Evolutionary conservation across 35 echinoderm and acorn worm species (phyloP), one percentile per base, ranked within the genome.

Genomic region (Apostichopus parvimensis): DNA sequence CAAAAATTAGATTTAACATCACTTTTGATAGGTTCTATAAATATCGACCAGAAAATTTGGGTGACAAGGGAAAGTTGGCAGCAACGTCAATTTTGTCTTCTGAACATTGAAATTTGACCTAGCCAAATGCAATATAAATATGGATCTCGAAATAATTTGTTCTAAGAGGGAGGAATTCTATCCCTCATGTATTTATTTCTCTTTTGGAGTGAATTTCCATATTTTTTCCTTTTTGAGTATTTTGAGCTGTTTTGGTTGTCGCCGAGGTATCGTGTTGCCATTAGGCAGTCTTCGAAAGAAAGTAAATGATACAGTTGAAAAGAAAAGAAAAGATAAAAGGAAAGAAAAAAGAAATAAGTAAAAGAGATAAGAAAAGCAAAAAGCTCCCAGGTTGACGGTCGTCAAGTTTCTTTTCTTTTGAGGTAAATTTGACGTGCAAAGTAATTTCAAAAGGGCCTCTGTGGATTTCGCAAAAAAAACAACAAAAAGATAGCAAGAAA

Each of bases 81-180:
- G 71, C 14, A 75, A 18, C 21, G 71, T 75, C 71, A 75, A 22
- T 75, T 75, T 75, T 18, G 71, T 75, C 71, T 20, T 75, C n/a
- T n/a, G 71, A 75, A 75, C 71, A 75, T 75, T 75, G 71, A 75
- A 75, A 75, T 75, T 75, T 75, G 71, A 75, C 71, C 71, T 75
- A 75, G 14, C 71, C 71, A 75, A 75, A 75, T 75, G 71, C 71
- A 75, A 75, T 75, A 18, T 75, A 20, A 75, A 75, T 22, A 75
- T 75, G 15, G 71, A 22, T 18, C 71, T 75, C 14, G 71, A 75
- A 75, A 75, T 75, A 75, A 75, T 75, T 75, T 75, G 71, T 6
- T 75, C 71, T 22, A 75, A 75, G 71, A 75, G 71, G 17, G 71
- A 75, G 17, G 71, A 75, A 75, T 75, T 75, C 71, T 18, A 75